Evolutionary conservation across 2,888 invertebrate species (phyloP), one percentile per base, ranked within the genome.

Genomic region (Myopa tessellatipennis): DNA sequence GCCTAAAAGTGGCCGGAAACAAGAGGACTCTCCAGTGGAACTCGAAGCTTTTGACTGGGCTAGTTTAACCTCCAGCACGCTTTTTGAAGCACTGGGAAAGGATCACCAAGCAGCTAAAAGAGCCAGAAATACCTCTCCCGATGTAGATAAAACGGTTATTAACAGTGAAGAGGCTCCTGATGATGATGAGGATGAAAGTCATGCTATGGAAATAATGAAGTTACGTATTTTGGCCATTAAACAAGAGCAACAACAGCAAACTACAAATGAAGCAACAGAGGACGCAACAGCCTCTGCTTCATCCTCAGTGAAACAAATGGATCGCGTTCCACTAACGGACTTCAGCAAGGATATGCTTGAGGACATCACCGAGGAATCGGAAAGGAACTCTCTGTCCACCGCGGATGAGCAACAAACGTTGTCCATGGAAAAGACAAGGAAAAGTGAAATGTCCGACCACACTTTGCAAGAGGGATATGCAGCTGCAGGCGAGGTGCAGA

Each of bases 321-420:
- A 90, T 81, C 85, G 86, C 26, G 83, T 89, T 1, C 83, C 88
- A 0, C 40, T 85, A 4, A 82, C 82, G 2, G 89, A 89, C 52
- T 87, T 86, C 52, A 84, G 83, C 71, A 89, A 89, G 79, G 89
- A 89, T 80, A 83, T 86, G 14, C 85, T 89, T 4, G 89, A 90
- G 75, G 89, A 90, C 79, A 89, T 89, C 8, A 88, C 90, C 0
- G 89, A 89, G 77, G 90, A 89, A 81, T 89, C 89, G 76, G 89
- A 89, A 78, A 84, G 85, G 0, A 81, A 85, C 1, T 87, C 87
- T 16, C 76, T 87, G 26, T 85, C 85, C 45, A 85, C 84, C 6
- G 84, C 83, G 6, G 87, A 87, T 63, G 87, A 87, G 10, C 86
- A 83, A 58, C 85, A 84, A 52, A 87, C 86, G 0, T 38, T 86